A percentile compares a stretch with the other conserved stretches of the same genome.
Evolutionary conservation across 2,888 invertebrate genomes (phyloP).

Genomic region (Drosophila paucipuncta): DNA sequence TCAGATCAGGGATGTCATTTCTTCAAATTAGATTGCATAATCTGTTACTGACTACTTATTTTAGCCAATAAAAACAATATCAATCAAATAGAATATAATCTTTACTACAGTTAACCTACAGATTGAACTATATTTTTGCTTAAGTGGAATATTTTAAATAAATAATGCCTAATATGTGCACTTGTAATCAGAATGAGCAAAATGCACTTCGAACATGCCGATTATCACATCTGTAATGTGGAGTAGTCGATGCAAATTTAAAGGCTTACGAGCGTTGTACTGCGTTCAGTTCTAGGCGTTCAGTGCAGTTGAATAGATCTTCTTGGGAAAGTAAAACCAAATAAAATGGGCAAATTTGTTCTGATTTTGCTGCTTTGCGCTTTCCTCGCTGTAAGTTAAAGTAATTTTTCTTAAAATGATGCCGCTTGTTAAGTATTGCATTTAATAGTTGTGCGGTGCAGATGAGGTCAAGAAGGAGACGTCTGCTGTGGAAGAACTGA

Average conservation of each 20-base stretch:
- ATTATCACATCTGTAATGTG: background rate
- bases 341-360: constrained; percentile 29
- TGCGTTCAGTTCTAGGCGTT: constrained; percentile 12
- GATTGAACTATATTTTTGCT: background rate
- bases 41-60: background rate
- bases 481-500: background rate
- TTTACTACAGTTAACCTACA: background rate
- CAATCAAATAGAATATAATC: background rate
- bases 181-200: background rate
- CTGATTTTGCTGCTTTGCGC: constrained; percentile 21
- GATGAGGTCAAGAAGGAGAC: constrained; percentile 14
- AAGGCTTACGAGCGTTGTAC: background rate
- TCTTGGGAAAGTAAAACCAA: background rate
- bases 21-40: background rate
- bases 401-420: background rate
- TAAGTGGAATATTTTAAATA: background rate
- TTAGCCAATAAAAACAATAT: background rate
- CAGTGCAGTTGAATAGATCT: constrained; percentile 3
- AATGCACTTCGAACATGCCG: constrained; percentile 13
- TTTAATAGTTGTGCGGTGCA: constrained; percentile 21
- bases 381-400: constrained; percentile 24
- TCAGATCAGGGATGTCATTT: background rate
- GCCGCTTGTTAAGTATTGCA: background rate
- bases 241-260: constrained; percentile 15
- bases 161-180: background rate